Conservation (phyloP, 1,140 invertebrate species). For the Drosophila teissieri region DNA sequence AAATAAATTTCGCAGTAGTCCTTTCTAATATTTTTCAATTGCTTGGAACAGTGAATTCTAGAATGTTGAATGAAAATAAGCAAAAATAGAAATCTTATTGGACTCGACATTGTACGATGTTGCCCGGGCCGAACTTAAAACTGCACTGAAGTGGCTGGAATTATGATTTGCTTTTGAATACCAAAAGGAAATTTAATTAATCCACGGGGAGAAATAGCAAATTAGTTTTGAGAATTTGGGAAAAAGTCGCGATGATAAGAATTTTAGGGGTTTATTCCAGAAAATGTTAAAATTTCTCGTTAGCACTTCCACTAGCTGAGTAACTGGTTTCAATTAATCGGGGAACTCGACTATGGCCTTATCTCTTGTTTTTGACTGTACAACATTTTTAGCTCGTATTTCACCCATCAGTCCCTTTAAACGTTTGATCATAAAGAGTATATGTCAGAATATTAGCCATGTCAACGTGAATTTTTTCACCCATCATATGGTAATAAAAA, state of each 20-base stretch:
- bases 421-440: conserved; percentile 16
- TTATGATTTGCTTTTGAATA: no score
- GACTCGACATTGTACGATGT: not conserved
- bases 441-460: not conserved
- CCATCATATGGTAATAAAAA: conserved; percentile 53
- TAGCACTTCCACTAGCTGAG: no score
- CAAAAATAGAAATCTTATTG: not conserved
- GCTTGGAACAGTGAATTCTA: not conserved
- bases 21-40: not conserved
- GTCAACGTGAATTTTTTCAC: conserved; percentile 9
- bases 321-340: no score
- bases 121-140: not conserved
- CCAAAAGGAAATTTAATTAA: not conserved
- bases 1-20: conserved; percentile 25
- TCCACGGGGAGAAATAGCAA: not conserved
- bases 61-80: not conserved
- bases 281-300: no score
- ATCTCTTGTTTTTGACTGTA: no score
- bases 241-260: no score
- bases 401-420: conserved; percentile 27
- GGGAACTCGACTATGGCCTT: no score
- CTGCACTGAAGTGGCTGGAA: not conserved
- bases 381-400: not conserved
- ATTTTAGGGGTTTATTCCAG: no score
- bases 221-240: no score